phyloP scores from a whole-genome alignment of 2,888 invertebrate species.

The Drosophila prostipennis region DNA sequence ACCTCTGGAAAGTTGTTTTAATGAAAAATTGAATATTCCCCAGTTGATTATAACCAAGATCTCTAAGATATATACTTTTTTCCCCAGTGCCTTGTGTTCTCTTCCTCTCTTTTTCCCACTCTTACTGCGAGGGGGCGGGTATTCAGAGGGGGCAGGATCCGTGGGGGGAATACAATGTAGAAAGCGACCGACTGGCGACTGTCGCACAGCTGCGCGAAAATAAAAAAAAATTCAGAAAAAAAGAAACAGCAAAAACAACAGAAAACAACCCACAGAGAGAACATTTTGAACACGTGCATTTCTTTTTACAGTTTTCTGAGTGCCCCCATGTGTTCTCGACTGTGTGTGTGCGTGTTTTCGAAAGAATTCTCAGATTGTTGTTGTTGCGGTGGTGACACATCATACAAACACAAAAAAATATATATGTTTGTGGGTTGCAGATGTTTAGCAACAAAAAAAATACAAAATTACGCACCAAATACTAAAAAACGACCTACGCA shows the following conservation, averaged over 20 bases:
- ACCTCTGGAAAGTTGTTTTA: background rate
- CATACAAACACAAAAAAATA: conserved; percentile 18
- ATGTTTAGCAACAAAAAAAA: conserved; percentile 59
- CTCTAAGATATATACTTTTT: background rate
- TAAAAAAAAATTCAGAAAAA: conserved; percentile 39
- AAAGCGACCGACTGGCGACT: conserved; percentile 75
- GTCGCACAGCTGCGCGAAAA: conserved; percentile 77
- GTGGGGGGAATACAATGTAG: conserved; percentile 54
- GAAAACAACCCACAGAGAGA: conserved; percentile 63
- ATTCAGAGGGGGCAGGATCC: conserved; percentile 15
- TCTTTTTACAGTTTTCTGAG: conserved; percentile 62
- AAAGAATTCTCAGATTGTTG: conserved; percentile 62
- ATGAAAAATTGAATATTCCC: too few species aligned
- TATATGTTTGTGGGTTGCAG: conserved; percentile 47
- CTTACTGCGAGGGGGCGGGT: conserved; percentile 15
- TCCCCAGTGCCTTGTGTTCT: conserved; percentile 8
- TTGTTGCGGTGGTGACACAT: conserved; percentile 64
- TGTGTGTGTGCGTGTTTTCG: conserved; percentile 44
- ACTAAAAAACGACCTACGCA: conserved; percentile 1
- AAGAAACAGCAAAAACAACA: conserved; percentile 35
- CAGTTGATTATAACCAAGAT: background rate
- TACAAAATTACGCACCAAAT: conserved; percentile 20
- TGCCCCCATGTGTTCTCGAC: conserved; percentile 7
- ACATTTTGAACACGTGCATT: conserved; percentile 78
- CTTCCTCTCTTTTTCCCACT: background rate